Conservation (phyloP, 2,113 vertebrate species). For the Megaceryle maxima region DNA sequence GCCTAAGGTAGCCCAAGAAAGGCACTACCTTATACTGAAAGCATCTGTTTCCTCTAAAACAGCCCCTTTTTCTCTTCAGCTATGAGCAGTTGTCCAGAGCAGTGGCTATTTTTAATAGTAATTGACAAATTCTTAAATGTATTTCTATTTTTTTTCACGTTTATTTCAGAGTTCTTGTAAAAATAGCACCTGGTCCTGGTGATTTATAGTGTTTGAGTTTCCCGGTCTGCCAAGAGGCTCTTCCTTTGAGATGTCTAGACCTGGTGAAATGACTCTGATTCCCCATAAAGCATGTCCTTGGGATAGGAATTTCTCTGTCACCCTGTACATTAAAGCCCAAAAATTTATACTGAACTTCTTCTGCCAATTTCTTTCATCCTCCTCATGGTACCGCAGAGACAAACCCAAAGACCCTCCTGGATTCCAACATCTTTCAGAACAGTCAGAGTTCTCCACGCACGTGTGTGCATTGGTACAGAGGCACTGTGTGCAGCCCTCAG, state of each 20-base stretch:
- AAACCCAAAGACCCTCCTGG: neutral
- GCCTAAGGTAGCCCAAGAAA: neutral
- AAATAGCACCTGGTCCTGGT: neutral
- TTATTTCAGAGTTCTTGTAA: neutral
- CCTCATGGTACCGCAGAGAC: neutral
- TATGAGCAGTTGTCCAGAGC: neutral
- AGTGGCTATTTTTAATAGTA: neutral
- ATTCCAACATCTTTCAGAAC: neutral
- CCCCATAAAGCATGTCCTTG: neutral
- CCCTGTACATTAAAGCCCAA: neutral
- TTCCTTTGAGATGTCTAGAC: neutral
- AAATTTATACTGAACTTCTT: neutral
- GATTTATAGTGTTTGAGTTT: neutral
- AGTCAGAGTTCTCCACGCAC: neutral
- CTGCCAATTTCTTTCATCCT: neutral
- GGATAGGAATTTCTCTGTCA: neutral
- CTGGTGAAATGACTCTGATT: neutral
- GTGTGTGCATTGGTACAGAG: neutral
- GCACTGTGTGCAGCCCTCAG: fast-evolving
- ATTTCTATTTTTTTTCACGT: neutral
- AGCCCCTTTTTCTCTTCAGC: neutral
- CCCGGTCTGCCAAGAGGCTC: neutral
- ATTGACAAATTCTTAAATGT: neutral
- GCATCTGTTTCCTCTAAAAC: neutral
- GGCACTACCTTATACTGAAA: neutral